Base-by-base conservation (phyloP, 2,113 vertebrate genomes). In the Gasterosteus aculeatus region DNA sequence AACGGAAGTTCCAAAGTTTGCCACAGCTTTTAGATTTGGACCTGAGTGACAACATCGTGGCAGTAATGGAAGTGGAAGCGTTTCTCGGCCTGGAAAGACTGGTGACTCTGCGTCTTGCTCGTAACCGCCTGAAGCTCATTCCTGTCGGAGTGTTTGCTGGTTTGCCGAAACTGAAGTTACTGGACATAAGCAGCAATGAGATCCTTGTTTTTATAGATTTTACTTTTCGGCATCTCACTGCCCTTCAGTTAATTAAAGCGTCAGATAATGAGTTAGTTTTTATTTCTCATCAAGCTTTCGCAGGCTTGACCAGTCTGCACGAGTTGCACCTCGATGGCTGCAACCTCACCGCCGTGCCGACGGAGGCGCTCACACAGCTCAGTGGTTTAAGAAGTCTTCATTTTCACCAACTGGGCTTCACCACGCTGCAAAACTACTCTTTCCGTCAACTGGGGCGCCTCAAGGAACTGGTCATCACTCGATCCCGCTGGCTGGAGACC, bases 161-260 rank as follows among this genome's bases (percentile, higher is more conserved):
- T 3, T 92, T 97, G 60, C 51, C 86, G 0, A 90, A 83, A 68
- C 93, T 97, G 15, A 92, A 82, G 0, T 41, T 95, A 18, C 90
- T 98, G 26, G 96, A 97, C 77, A 86, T 97, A 26, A 94, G 96
- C 49, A 77, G 90, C 51, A 98, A 98, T 66, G 91, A 95, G 75
- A 94, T 98, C 4, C 93, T 97, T 31, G 92, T 97, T 46, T 93
- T 98, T 57, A 89, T 97, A 3, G 96, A 97, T 19, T 94, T 94
- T 67, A 94, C 94, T 4, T 98, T 98, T 77, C 62, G 83, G 4
- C 94, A 95, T 59, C 87, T 96, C 46, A 51, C 70, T 1, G 84
- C 74, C 26, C 92, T 97, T 18, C 88, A 84, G 79, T 90, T 89
- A 42, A 79, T 96, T 35, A 93, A 89, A 61, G 88, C 88, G 0